Evolutionary conservation across 2,113 vertebrate genomes (phyloP), one percentile per base, ranked within the genome.

Genomic region (Rhinogobius similis): DNA sequence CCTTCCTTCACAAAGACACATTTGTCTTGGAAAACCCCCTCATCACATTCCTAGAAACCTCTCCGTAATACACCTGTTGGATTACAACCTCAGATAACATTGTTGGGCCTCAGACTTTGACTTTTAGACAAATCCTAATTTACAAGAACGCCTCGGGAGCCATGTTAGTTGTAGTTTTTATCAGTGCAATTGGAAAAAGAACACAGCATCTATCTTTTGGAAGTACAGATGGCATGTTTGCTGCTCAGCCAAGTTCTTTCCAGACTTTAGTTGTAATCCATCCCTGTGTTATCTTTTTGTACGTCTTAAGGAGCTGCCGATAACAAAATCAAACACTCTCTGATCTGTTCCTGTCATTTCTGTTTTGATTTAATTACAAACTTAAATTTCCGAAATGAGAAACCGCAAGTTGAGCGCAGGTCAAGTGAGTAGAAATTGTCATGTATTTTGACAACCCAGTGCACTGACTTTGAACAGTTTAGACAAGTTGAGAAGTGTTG

Each of bases 161-260:
- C 27, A 29, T 36, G 6, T 52, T 18, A 50, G 26, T 50, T 44
- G 58, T 20, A 48, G 56, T 64, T 68, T 41, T 75, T 32, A 43
- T 70, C 39, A 38, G 2, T 70, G 50, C 68, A 56, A 70, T 69
- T 26, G 53, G 41, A 52, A 24, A 56, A 48, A 61, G 39, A 39
- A 43, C 53, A 46, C 27, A 8, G 20, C 44, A 6, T 66, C 8
- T 24, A 62, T 44, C 18, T 18, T 4, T 20, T 46, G 26, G 68
- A 56, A 75, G 53, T 69, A 56, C 44, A 78, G 38, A 76, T 72
- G 75, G 26, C 79, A 65, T 62, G 36, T 59, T 11, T 27, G 6
- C 39, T 68, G 53, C 48, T 27, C 50, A 29, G 58, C 58, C 53
- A 77, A 67, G 69, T 14, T 69, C 66, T 36, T 79, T 23, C 4